Evolutionary conservation across 2,888 invertebrate genomes (phyloP), one percentile per base, ranked within the genome.

Genomic region (Agrochola lota): DNA sequence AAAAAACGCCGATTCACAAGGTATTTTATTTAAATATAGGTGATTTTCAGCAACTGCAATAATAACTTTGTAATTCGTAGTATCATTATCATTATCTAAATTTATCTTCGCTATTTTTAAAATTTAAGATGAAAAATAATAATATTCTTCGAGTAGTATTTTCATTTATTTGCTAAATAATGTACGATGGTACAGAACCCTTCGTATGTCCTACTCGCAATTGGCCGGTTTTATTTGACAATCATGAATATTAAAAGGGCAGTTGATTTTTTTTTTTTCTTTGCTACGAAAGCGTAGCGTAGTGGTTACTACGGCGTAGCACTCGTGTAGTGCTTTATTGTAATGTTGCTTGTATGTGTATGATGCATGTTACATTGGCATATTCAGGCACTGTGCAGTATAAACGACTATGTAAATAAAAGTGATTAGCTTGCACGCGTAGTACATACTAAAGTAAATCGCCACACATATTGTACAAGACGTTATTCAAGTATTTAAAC

Each of bases 241-340:
- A 63, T 52, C 57, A 80, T 30, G 17, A 68, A 68, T 57, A 49
- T 67, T 55, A n/a, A 67, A 17, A 26, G n/a, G 11, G 11, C 4
- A 69, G 52, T 69, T 43, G 5, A 35, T 71, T 57, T 3, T 6
- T 46, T 60, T 52, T 52, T 69, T n/a, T 43, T 46, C 30, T 76
- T 74, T 67, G 59, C 71, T 73, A 73, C 72, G 72, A 63, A 40
- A 59, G 17, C 63, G 62, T 80, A 49, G 68, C 74, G 70, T 71
- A 74, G 66, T 40, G 12, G 60, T 66, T 40, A 59, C 23, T 81
- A 81, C 78, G 78, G 26, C 73, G 73, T 83, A 83, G 81, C 60
- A 62, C 46, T 43, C 23, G 26, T 23, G 59, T 64, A 64, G 43
- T 60, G 15, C 43, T 76, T 81, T 64, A 76, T 52, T 52, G 43